Conservation (phyloP, 2,888 invertebrate species). For the Gortyna flavago region DNA sequence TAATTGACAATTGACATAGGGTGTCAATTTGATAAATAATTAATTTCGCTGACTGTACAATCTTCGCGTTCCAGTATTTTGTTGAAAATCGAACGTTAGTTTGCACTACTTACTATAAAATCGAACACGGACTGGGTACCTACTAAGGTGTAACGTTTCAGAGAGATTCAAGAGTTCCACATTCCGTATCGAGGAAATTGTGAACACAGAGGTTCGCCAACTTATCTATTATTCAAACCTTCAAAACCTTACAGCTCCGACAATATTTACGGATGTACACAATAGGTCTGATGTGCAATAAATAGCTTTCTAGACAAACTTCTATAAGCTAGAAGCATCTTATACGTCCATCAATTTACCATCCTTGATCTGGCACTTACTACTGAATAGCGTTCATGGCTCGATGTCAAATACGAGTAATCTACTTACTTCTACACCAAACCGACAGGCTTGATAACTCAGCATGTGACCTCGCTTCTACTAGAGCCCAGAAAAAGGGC, state of each 20-base stretch:
- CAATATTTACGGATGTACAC: neutral
- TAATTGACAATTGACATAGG: too few species aligned
- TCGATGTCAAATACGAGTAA: neutral
- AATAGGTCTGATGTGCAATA: neutral
- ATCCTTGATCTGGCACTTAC: neutral
- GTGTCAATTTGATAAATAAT: too few species aligned
- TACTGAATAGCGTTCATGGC: neutral
- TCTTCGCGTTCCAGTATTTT: too few species aligned
- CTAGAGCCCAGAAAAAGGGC: constrained; percentile 29
- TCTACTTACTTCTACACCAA: neutral
- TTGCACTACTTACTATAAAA: too few species aligned
- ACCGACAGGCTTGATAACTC: neutral
- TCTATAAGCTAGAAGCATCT: neutral
- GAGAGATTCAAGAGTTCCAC: neutral
- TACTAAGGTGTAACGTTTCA: neutral
- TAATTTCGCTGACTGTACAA: too few species aligned
- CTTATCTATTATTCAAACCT: neutral
- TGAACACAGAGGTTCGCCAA: neutral
- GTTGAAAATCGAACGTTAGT: too few species aligned
- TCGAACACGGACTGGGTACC: too few species aligned
- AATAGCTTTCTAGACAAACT: neutral
- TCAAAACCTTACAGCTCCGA: neutral
- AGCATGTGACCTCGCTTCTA: constrained; percentile 26
- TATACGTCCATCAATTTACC: neutral
- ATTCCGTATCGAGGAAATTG: neutral